Conservation (phyloP, 2,113 vertebrate genomes). For the Glaucomys volans region DNA sequence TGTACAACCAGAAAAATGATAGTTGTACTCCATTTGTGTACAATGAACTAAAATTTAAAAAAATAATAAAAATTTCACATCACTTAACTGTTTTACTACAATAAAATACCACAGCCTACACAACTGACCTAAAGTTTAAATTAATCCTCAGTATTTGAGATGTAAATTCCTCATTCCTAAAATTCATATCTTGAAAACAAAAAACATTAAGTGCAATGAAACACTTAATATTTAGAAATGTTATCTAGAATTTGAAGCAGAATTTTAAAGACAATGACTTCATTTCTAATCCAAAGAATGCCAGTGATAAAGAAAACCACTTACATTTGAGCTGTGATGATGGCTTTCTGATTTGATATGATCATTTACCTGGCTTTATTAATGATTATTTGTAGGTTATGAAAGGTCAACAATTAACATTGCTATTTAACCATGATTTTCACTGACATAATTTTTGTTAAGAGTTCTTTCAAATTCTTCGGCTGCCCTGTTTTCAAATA, state of each 20-base stretch:
- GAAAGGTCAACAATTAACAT: constrained; percentile 3
- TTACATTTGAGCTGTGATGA: constrained; percentile 2
- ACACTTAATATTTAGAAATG: not conserved
- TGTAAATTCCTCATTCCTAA: not conserved
- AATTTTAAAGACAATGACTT: constrained; percentile 39
- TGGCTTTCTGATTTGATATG: constrained; percentile 17
- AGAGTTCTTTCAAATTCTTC: not conserved
- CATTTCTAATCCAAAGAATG: constrained; percentile 1
- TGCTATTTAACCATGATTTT: constrained; percentile 22
- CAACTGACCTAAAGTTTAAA: constrained; percentile 40
- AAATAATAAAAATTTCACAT: constrained; percentile 45
- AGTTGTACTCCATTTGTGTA: too few species aligned
- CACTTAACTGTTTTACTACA: not conserved
- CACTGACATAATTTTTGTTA: constrained; percentile 30
- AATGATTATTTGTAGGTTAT: constrained; percentile 43
- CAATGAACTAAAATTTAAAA: too few species aligned
- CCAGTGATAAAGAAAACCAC: constrained; percentile 14
- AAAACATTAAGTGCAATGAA: not conserved
- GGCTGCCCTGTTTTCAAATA: constrained; percentile 21
- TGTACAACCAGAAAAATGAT: too few species aligned
- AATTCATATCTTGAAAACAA: constrained; percentile 25
- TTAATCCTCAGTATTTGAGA: not conserved
- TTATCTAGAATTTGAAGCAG: not conserved
- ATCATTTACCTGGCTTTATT: constrained; percentile 25
- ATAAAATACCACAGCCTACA: not conserved